These are phyloP conservation scores for Dipus sagitta DNA, from an alignment of 2,797 vertebrate species.

Conservation along the genomic window DNA sequence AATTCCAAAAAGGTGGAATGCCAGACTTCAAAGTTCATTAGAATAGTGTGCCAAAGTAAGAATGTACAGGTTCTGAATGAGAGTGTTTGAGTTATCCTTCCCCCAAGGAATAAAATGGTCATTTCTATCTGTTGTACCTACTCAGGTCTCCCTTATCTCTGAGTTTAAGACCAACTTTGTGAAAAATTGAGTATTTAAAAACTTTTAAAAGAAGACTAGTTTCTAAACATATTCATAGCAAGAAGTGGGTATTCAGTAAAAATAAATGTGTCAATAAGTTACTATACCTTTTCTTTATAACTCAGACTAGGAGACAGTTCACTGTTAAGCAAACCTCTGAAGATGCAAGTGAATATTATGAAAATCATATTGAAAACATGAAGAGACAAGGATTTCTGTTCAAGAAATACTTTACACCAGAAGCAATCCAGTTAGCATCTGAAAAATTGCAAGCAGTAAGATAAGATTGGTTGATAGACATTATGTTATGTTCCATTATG, in stretches of 20 bases:
- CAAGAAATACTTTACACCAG: slow-evolving; percentile 74
- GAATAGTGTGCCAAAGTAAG: background rate
- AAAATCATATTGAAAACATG: slow-evolving; percentile 83
- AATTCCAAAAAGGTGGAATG: background rate
- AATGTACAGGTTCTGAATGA: background rate
- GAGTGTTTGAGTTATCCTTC: background rate
- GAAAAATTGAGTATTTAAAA: background rate
- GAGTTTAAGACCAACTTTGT: slow-evolving; percentile 31
- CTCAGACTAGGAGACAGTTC: slow-evolving; percentile 78
- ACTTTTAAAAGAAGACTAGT: background rate
- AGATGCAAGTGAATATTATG: slow-evolving; percentile 88
- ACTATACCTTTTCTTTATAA: background rate
- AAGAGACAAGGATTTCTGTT: slow-evolving; percentile 82
- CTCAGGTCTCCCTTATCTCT: background rate
- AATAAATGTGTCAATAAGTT: background rate
- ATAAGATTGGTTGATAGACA: slow-evolving; percentile 73
- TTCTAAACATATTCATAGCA: background rate
- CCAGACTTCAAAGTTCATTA: background rate
- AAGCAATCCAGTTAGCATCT: slow-evolving; percentile 87
- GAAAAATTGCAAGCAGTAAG: slow-evolving; percentile 90
- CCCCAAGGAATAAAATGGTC: background rate
- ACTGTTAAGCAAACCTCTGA: slow-evolving; percentile 85
- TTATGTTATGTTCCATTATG: background rate
- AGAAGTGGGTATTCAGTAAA: background rate
- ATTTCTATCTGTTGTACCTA: background rate